Base-by-base conservation (phyloP, 1,140 invertebrate genomes). In the Trachelipus rathkii region DNA sequence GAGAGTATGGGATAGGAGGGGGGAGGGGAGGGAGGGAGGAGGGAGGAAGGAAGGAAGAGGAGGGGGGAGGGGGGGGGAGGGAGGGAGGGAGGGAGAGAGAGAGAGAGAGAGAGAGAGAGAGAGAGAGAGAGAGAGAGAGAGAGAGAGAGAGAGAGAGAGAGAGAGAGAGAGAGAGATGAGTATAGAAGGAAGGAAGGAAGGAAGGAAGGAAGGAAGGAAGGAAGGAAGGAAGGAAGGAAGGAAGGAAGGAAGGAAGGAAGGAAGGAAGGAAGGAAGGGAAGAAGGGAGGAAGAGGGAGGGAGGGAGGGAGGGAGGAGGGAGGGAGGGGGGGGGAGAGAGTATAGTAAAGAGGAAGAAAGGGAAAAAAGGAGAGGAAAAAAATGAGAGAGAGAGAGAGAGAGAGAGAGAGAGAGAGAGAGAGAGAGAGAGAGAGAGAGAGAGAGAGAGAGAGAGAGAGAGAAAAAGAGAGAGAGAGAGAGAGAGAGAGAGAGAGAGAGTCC, bases 71-170 rank as follows among this genome's bases (percentile, higher is more conserved):
- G 11, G n/a, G 53, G 53, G n/a, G 11, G n/a, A 11, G 53, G 11
- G 53, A n/a, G 11, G 53, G 53, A n/a, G 53, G 53, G 53, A n/a
- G n/a, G 53, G 53, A 60, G 53, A n/a, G n/a, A n/a, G 53, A 60
- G 53, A 60, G n/a, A 60, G 53, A 60, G 53, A n/a, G n/a, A n/a
- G n/a, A 60, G n/a, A 60, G n/a, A 60, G n/a, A n/a, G n/a, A 60
- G 53, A 60, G 53, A n/a, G n/a, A n/a, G 53, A 60, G 53, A n/a
- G n/a, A n/a, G n/a, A n/a, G n/a, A 60, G n/a, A 60, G n/a, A n/a
- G 53, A 60, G 53, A n/a, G n/a, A n/a, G 53, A 60, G 53, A 60
- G 53, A n/a, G n/a, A n/a, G 53, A 60, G n/a, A n/a, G n/a, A n/a
- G 53, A 60, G 53, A 60, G 53, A n/a, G n/a, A n/a, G n/a, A 60